phyloP scores from a whole-genome alignment of 2,888 invertebrate genomes.

The Eupithecia insigniata region DNA sequence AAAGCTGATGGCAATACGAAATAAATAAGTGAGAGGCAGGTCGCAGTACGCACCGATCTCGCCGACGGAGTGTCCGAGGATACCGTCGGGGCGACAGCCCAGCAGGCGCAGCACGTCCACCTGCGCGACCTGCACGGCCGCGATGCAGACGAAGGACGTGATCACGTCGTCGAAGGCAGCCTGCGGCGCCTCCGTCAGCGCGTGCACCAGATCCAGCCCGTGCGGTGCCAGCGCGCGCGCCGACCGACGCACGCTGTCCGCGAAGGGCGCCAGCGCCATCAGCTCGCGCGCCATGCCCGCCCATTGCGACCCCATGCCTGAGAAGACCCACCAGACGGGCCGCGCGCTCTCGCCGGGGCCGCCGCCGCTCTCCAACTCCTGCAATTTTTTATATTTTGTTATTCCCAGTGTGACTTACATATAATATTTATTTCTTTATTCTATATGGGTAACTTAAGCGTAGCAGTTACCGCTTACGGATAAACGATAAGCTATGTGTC shows the following conservation, averaged over 20 bases:
- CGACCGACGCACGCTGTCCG: slow-evolving; percentile 89
- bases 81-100: slow-evolving; percentile 95
- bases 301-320: slow-evolving; percentile 99
- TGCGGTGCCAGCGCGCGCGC: slow-evolving; percentile 90
- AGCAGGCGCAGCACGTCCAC: slow-evolving; percentile 92
- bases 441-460: no score
- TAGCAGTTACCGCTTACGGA: no score
- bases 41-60: slow-evolving; percentile 88
- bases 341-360: slow-evolving; percentile 80
- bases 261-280: slow-evolving; percentile 92
- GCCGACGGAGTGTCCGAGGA: slow-evolving; percentile 97
- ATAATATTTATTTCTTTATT: no score
- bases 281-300: slow-evolving; percentile 96
- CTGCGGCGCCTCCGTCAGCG: slow-evolving; percentile 90
- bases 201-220: slow-evolving; percentile 91
- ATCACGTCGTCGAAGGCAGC: slow-evolving; percentile 92
- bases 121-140: slow-evolving; percentile 98
- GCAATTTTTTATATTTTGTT: slow-evolving; percentile 16
- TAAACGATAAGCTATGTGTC: no score
- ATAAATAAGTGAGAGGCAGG: no score
- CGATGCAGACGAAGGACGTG: slow-evolving; percentile 96
- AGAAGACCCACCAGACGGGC: slow-evolving; percentile 97
- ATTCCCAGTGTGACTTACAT: no score
- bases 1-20: no score
- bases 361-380: slow-evolving; percentile 64